Evolutionary conservation across 2,113 vertebrate species (phyloP), one percentile per base, ranked within the genome.

Genomic region (Poicephalus gulielmi): DNA sequence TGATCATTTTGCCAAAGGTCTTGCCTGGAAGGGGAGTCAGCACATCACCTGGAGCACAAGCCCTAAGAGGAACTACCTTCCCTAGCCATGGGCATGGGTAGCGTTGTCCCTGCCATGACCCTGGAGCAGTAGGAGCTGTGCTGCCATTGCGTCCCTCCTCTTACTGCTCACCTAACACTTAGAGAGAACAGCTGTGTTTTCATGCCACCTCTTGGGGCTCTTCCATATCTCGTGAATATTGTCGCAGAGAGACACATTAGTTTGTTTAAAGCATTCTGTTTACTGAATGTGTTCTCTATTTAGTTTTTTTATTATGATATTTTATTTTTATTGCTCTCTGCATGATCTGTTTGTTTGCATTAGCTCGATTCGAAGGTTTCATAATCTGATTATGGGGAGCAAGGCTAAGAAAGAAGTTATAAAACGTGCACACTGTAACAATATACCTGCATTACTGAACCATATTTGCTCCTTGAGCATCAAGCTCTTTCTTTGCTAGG

Each of bases 301-400:
- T 95, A 92, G 78, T 7, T 17, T 10, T 94, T 96, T 96, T 95
- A 95, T 94, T 59, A 92, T 88, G 92, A 96, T 96, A 96, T 96
- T 97, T 97, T 95, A 96, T 95, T 95, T 97, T 96, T 96, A 96
- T 95, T 74, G 64, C 95, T 85, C 94, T 94, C 92, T 0, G 8
- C 87, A 31, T 92, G 96, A 97, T 95, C 78, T 73, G 96, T 96
- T 97, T 97, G 94, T 93, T 96, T 97, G 92, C 88, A 96, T 97
- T 97, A 95, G 82, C 68, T 91, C 53, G 43, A 81, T 92, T 70
- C 18, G 35, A 93, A 96, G 86, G 89, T 94, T 97, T 88, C 86
- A 67, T 96, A 95, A 97, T 95, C 95, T 87, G 93, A 91, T 97
- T 95, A 91, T 5, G 35, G 71, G 64, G 52, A 94, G 41, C 83